Evolutionary conservation across 2,888 invertebrate species (phyloP), one percentile per base, ranked within the genome.

Genomic region (Drosophila borborema): DNA sequence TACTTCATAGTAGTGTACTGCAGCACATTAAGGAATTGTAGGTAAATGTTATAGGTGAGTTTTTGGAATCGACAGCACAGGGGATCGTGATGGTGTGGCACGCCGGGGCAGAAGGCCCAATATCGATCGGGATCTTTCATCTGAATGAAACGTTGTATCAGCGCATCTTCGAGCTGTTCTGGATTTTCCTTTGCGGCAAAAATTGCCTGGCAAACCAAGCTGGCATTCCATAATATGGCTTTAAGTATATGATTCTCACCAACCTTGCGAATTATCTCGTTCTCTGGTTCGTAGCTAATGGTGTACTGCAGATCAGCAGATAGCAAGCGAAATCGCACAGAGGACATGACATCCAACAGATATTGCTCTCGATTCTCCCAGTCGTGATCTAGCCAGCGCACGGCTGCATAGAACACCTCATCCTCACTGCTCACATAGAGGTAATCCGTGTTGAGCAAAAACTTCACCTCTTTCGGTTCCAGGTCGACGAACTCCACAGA

Each of bases 361-460:
- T 56, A 2, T 0, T 31, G 1, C n/a, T 58, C 36, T 0, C 81
- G 83, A 0, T 36, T 10, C 8, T 9, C 0, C 77, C 80, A 81
- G 6, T 72, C 23, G 31, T 58, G 10, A 0, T 67, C 51, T 2
- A 80, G 40, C 83, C 81, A 82, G 14, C 46, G 65, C 0, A 82
- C 2, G 1, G 43, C 62, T 23, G 64, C 41, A 51, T 71, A 81
- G 61, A 81, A 80, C 0, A 82, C 12, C 54, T 81, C 83, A 14
- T 81, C 81, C 62, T 81, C 81, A 20, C 51, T 63, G 40, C 82
- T 81, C 1, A 80, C 81, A 8, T 60, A 64, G 2, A 80, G 16
- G 8, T 31, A 64, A 10, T 80, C 67, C 41, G 41, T 20, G 1
- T n/a, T 18, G 0, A 81, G 45, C 3, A 75, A 7, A 6, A 8